Percentiles rank a stretch among this genome's conserved stretches.
Evolutionary conservation across 2,888 invertebrate genomes (phyloP).

Genomic region (Aphidius colemani): DNA sequence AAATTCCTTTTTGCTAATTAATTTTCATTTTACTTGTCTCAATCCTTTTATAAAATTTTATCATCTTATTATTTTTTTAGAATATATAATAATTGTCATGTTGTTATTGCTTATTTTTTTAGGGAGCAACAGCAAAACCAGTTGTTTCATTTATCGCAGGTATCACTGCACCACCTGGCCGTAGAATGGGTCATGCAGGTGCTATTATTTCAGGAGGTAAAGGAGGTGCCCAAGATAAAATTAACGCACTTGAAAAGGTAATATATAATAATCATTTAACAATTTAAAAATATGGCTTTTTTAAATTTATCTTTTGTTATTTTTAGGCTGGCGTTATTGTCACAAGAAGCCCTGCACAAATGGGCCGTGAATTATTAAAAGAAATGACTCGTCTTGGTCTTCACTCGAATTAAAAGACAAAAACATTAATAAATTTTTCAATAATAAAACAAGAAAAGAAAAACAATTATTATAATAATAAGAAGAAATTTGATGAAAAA

Average conservation of each 20-base stretch:
- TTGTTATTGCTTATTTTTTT: constrained; percentile 33
- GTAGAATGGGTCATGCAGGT: constrained; percentile 99
- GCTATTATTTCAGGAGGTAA: constrained; percentile 99
- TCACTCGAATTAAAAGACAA: constrained; percentile 46
- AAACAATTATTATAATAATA: no score
- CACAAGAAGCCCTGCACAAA: constrained; percentile 93
- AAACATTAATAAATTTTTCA: constrained; percentile 17
- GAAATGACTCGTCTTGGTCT: constrained; percentile 82
- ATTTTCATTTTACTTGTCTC: constrained; percentile 13
- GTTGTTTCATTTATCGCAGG: constrained; percentile 99
- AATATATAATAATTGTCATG: no score
- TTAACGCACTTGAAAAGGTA: constrained; percentile 85
- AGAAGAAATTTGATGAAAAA: no score
- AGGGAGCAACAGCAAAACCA: constrained; percentile 91
- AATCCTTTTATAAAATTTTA: neutral
- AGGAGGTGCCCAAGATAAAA: constrained; percentile 97
- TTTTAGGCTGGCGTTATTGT: constrained; percentile 87
- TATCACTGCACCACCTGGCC: constrained; percentile 94
- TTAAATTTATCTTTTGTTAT: constrained; percentile 29
- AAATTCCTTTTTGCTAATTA: constrained; percentile 4
- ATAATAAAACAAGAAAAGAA: constrained; percentile 2
- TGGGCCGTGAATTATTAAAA: constrained; percentile 87
- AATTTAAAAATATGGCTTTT: no score
- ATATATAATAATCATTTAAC: neutral
- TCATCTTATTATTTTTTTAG: constrained; percentile 3